Conservation (phyloP, 2,888 invertebrate species). For the Zootermopsis nevadensis region DNA sequence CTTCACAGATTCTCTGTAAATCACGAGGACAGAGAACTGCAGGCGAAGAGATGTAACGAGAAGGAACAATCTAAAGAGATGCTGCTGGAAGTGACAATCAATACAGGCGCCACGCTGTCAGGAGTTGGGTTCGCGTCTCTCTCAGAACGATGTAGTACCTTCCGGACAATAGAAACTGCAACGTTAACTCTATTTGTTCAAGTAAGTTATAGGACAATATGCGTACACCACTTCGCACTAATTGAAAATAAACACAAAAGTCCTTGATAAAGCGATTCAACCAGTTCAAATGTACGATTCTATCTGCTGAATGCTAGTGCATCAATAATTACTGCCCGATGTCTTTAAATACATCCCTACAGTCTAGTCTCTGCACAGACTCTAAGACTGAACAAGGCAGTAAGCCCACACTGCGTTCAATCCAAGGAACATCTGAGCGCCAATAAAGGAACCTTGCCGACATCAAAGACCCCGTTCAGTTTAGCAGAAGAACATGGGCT, state of each 20-base stretch:
- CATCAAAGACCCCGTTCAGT: neutral
- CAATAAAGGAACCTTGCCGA: neutral
- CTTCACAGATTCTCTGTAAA: neutral
- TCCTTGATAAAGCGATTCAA: neutral
- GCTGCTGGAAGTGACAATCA: neutral
- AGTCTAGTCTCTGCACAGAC: neutral
- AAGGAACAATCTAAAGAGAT: neutral
- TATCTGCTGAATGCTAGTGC: neutral
- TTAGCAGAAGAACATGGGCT: neutral
- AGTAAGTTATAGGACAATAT: too few species aligned
- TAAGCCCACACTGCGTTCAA: neutral
- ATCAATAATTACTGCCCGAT: neutral
- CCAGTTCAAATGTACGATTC: neutral
- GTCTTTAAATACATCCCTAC: neutral
- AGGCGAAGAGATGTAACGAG: neutral
- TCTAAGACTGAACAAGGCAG: neutral
- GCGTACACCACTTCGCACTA: neutral
- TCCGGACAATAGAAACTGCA: neutral
- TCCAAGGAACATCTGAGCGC: neutral
- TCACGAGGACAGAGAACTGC: neutral
- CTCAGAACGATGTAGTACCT: neutral
- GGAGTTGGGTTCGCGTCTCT: constrained; percentile 4
- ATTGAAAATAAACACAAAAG: neutral
- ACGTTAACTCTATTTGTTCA: neutral
- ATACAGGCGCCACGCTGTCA: neutral